Conservation (phyloP, 1,140 invertebrate genomes). For the Orius laevigatus region DNA sequence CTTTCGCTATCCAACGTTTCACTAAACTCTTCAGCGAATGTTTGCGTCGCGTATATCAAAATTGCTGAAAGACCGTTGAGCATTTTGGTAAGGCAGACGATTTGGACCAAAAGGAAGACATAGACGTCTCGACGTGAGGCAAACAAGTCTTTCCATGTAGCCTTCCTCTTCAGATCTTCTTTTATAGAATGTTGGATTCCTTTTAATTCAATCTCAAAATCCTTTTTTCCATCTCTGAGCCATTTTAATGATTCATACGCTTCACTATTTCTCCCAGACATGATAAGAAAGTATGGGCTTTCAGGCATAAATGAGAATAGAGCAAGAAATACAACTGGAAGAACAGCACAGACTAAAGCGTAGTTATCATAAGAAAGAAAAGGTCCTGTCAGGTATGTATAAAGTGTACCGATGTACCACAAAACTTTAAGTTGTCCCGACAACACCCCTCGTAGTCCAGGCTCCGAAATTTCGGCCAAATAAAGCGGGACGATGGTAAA, state of each 20-base stretch:
- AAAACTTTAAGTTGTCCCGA: background rate
- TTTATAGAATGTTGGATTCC: conserved; percentile 7
- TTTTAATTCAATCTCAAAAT: conserved; percentile 13
- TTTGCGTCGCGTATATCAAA: conserved; percentile 25
- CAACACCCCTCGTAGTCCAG: conserved; percentile 16
- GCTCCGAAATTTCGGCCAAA: conserved; percentile 35
- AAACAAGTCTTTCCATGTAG: conserved; percentile 8
- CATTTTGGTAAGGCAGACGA: background rate
- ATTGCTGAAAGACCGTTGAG: conserved; percentile 11
- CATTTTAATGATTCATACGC: conserved; percentile 15
- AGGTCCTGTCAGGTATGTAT: conserved; percentile 45
- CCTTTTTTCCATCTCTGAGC: conserved; percentile 10
- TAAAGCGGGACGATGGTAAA: conserved; percentile 53
- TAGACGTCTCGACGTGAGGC: background rate
- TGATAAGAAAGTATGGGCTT: conserved; percentile 19
- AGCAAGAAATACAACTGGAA: conserved; percentile 22
- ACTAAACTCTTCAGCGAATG: conserved; percentile 30
- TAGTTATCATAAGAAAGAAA: conserved; percentile 18
- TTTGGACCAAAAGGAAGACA: conserved; percentile 8
- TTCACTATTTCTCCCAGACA: conserved; percentile 6
- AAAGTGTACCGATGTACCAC: conserved; percentile 19
- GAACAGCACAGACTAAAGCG: background rate
- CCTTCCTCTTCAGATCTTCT: conserved; percentile 6
- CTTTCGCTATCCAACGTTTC: conserved; percentile 13
- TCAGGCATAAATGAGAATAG: conserved; percentile 29